Percentiles rank a stretch among this genome's conserved stretches.
Evolutionary conservation across 2,797 vertebrate species (phyloP).

Genomic region (Lepus oiostolus): DNA sequence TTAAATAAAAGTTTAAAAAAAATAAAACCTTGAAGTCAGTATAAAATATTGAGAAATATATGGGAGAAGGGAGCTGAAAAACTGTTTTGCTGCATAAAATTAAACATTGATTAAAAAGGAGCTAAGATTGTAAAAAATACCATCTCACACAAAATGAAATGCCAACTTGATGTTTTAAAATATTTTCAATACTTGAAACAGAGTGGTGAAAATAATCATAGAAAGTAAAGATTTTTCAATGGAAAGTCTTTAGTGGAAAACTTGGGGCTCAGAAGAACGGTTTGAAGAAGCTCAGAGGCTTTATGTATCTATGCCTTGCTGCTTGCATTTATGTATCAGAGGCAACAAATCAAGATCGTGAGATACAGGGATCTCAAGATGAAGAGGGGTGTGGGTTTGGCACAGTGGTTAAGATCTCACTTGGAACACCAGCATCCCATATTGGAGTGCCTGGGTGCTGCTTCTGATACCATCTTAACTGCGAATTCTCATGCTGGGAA

Average conservation of each 20-base stretch:
- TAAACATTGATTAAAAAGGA: neutral
- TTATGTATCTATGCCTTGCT: neutral
- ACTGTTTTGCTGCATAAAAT: no score
- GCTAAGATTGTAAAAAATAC: neutral
- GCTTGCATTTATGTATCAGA: neutral
- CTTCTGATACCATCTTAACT: no score
- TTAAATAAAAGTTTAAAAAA: no score
- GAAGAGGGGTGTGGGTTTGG: neutral
- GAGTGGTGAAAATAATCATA: neutral
- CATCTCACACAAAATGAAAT: conserved; percentile 31
- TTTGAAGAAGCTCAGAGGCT: neutral
- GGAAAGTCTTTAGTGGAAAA: neutral
- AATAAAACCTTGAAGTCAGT: no score
- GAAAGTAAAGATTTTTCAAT: neutral
- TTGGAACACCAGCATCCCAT: no score
- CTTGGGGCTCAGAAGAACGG: neutral
- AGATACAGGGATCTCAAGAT: neutral
- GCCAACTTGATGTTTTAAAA: conserved; percentile 48
- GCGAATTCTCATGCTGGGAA: no score
- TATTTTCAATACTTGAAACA: neutral
- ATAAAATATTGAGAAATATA: no score
- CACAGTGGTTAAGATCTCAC: no score
- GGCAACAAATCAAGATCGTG: neutral
- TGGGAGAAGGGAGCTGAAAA: no score
- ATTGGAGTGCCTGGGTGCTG: no score